Conservation (phyloP, 2,888 invertebrate genomes). For the Mimumesa dahlbomi region DNA sequence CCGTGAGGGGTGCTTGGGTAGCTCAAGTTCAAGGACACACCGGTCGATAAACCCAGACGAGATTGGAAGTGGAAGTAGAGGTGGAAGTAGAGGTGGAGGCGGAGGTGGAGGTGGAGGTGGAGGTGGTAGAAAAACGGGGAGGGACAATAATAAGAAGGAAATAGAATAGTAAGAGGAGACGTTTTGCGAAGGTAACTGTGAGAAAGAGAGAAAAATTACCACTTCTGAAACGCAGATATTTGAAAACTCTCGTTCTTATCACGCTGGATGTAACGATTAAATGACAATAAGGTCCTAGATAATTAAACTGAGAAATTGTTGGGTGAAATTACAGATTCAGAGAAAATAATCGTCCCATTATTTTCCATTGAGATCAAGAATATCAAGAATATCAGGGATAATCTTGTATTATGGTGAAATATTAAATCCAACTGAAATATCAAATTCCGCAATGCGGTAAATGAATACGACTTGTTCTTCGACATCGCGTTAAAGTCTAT, state of each 20-base stretch:
- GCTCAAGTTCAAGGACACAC: slow-evolving; percentile 75
- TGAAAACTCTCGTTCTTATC: too few species aligned
- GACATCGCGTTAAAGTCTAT: slow-evolving; percentile 1
- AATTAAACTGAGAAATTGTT: too few species aligned
- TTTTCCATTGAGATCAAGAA: too few species aligned
- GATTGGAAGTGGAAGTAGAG: slow-evolving; percentile 52
- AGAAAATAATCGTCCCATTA: too few species aligned
- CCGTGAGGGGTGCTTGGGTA: slow-evolving; percentile 71
- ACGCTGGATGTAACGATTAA: too few species aligned
- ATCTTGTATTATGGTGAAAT: neutral
- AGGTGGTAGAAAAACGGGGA: neutral
- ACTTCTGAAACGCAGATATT: neutral
- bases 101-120: neutral
- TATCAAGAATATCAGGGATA: neutral
- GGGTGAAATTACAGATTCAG: too few species aligned
- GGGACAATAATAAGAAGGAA: neutral
- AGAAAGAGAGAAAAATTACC: too few species aligned
- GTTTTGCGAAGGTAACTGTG: too few species aligned
- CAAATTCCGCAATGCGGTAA: slow-evolving; percentile 33
- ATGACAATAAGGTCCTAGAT: too few species aligned
- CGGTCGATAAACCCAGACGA: slow-evolving; percentile 73
- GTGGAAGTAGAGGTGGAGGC: neutral
- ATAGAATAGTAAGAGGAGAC: too few species aligned
- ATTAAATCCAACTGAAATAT: neutral
- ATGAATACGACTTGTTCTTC: slow-evolving; percentile 13